A percentile compares a stretch with the other conserved stretches of the same genome.
Evolutionary conservation across 2,888 invertebrate species (phyloP).

Genomic region (Ernsta delagoae): DNA sequence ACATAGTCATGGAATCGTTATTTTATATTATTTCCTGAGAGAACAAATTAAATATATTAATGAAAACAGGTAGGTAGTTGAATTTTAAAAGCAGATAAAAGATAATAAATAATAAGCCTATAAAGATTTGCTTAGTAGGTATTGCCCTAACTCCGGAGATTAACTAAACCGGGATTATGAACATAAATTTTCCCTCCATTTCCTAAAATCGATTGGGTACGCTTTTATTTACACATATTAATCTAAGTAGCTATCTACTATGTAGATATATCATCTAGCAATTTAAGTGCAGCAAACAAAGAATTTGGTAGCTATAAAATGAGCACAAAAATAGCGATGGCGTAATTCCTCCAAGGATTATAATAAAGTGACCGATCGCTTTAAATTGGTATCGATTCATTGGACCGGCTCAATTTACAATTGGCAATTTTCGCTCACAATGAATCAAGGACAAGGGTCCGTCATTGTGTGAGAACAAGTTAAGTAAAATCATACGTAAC

Average conservation of each 20-base stretch:
- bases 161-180: too few relatives aligned
- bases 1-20: not conserved
- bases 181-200: too few relatives aligned
- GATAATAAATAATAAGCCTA: too few relatives aligned
- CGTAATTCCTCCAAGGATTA: constrained; percentile 17
- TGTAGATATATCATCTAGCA: too few relatives aligned
- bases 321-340: constrained; percentile 5
- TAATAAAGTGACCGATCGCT: constrained; percentile 21
- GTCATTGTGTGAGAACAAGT: constrained; percentile 22
- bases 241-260: too few relatives aligned
- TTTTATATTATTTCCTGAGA: constrained; percentile 18
- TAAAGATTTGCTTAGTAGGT: too few relatives aligned
- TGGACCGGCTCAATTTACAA: constrained; percentile 21
- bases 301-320: constrained; percentile 5
- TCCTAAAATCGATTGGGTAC: too few relatives aligned
- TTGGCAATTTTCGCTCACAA: constrained; percentile 23
- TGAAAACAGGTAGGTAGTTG: too few relatives aligned
- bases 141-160: too few relatives aligned
- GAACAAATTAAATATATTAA: too few relatives aligned
- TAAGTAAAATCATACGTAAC: constrained; percentile 26
- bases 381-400: constrained; percentile 19
- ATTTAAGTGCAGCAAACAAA: constrained; percentile 9
- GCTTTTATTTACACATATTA: too few relatives aligned
- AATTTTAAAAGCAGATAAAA: too few relatives aligned
- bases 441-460: constrained; percentile 32